Conservation (phyloP, 2,888 invertebrate genomes). For the Sturmia bella region DNA sequence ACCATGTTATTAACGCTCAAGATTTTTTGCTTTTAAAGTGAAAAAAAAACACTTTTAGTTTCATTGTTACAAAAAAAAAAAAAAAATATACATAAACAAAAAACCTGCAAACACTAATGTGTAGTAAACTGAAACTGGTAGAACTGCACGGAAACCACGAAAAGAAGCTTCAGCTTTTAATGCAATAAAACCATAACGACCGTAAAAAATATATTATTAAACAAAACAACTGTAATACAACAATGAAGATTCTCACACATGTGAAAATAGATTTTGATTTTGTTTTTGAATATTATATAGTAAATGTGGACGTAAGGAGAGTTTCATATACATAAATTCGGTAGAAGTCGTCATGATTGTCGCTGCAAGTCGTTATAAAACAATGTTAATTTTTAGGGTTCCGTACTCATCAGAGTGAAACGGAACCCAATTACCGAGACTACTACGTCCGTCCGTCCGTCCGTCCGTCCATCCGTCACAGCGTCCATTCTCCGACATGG, state of each 20-base stretch:
- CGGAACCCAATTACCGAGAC: too few relatives aligned
- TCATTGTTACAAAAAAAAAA: conserved; percentile 29
- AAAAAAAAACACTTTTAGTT: conserved; percentile 39
- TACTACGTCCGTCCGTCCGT: too few relatives aligned
- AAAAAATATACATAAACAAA: not conserved
- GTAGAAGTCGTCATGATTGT: too few relatives aligned
- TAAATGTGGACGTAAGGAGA: not conserved
- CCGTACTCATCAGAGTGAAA: too few relatives aligned
- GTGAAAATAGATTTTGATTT: not conserved
- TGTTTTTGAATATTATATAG: conserved; percentile 6
- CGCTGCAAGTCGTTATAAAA: too few relatives aligned
- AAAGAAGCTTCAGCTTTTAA: not conserved
- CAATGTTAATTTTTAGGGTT: too few relatives aligned
- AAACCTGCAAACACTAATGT: conserved; percentile 13
- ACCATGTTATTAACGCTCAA: conserved; percentile 7
- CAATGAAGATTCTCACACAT: conserved; percentile 27
- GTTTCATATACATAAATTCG: conserved; percentile 1
- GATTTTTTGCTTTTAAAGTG: not conserved
- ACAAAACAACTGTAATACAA: not conserved
- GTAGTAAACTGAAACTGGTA: conserved; percentile 25
- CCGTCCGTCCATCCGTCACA: too few relatives aligned
- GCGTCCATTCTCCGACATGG: too few relatives aligned
- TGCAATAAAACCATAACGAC: not conserved
- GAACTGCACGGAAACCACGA: conserved; percentile 11
- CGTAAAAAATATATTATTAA: conserved; percentile 5